Evolutionary conservation across 2,113 vertebrate genomes (phyloP).

Genomic region (Poecile atricapillus): DNA sequence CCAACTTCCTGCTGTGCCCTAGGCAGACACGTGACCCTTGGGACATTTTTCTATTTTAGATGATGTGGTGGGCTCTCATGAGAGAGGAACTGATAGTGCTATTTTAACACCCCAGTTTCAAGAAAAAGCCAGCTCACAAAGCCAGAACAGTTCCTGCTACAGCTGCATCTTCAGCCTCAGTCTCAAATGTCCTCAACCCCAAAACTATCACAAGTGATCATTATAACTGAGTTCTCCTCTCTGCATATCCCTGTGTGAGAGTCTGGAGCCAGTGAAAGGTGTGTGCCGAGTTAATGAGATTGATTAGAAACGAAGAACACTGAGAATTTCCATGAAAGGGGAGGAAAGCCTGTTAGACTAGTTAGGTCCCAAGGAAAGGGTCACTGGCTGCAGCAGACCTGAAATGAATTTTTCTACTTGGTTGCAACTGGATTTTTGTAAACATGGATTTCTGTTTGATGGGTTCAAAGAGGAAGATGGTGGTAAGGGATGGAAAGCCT

Average conservation of each 20-base stretch:
- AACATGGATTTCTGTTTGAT: neutral
- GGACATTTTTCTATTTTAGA: neutral
- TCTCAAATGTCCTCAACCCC: neutral
- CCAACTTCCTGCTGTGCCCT: neutral
- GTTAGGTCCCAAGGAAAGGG: neutral
- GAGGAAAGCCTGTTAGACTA: neutral
- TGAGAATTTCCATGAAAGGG: neutral
- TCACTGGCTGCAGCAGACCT: neutral
- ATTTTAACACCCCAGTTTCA: neutral
- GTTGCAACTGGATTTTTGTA: neutral
- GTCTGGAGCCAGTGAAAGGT: neutral
- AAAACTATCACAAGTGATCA: neutral
- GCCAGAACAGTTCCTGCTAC: neutral
- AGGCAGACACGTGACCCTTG: neutral
- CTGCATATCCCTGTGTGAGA: neutral
- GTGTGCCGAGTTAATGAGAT: neutral
- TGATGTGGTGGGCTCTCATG: neutral
- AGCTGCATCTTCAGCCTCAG: neutral
- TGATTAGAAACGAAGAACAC: neutral
- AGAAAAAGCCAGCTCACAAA: neutral
- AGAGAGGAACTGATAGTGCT: neutral
- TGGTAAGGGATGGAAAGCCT: neutral
- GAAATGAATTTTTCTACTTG: neutral
- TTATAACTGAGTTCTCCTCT: neutral
- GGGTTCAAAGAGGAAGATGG: neutral